phyloP scores from a whole-genome alignment of 2,113 vertebrate species.

The Ameiurus melas region DNA sequence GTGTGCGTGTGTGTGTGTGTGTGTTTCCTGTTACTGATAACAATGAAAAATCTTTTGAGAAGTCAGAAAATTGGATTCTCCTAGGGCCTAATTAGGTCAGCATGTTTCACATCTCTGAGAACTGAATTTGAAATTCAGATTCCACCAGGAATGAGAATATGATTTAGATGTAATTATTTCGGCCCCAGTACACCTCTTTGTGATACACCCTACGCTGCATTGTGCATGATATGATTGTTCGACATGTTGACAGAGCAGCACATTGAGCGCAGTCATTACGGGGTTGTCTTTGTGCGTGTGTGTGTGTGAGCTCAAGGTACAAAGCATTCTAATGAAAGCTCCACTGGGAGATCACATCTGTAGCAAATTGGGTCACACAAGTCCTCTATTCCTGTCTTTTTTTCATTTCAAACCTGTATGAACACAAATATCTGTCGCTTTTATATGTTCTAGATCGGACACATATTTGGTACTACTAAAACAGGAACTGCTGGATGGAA shows the following conservation, averaged over 20 bases:
- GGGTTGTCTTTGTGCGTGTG: neutral
- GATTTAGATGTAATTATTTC: slow-evolving; percentile 51
- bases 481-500: neutral
- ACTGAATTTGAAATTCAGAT: slow-evolving; percentile 52
- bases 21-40: slow-evolving; percentile 24
- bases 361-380: slow-evolving; percentile 28
- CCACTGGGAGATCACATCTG: slow-evolving; percentile 17
- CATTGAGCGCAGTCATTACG: neutral
- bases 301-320: neutral
- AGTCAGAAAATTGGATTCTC: slow-evolving; percentile 43
- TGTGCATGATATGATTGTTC: slow-evolving; percentile 14
- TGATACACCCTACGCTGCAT: neutral
- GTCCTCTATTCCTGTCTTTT: slow-evolving; percentile 3
- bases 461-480: neutral
- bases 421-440: neutral
- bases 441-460: neutral
- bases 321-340: slow-evolving; percentile 32
- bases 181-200: neutral
- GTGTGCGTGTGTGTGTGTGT: neutral
- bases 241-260: slow-evolving; percentile 1
- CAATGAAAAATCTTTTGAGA: slow-evolving; percentile 28
- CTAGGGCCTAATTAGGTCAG: slow-evolving; percentile 58
- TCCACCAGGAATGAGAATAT: slow-evolving; percentile 41
- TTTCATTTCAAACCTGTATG: neutral
- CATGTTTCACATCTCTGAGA: slow-evolving; percentile 36